phyloP scores from a whole-genome alignment of 1,140 invertebrate species.

The Rhizoglyphus robini region DNA sequence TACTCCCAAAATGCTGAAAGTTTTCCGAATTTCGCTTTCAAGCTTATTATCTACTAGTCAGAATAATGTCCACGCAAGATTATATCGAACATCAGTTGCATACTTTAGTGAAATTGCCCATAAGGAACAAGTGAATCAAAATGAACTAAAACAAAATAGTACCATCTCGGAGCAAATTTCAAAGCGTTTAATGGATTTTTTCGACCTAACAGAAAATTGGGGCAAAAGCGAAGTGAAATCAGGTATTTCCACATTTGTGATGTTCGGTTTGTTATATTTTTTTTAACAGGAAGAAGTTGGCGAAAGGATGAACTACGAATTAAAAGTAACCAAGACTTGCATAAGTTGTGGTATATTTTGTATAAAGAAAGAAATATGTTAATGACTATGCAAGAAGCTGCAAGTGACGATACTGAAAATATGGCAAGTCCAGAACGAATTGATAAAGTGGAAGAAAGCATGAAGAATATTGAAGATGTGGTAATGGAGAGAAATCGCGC shows the following conservation, averaged over 20 bases:
- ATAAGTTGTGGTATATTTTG: constrained; percentile 93
- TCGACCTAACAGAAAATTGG: constrained; percentile 79
- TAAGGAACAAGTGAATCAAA: neutral
- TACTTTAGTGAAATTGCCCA: neutral
- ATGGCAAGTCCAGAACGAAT: constrained; percentile 89
- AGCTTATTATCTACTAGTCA: too few relatives aligned
- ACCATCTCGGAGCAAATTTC: neutral
- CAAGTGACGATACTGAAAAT: constrained; percentile 47
- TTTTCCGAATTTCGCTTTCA: too few relatives aligned
- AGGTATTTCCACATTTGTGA: constrained; percentile 34
- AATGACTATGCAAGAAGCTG: constrained; percentile 82
- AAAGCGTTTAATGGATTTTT: constrained; percentile 65
- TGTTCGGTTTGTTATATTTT: constrained; percentile 1
- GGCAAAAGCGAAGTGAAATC: constrained; percentile 55
- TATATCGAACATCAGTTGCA: neutral
- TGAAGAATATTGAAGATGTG: constrained; percentile 83
- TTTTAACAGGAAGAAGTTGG: constrained; percentile 60
- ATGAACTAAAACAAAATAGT: too few relatives aligned
- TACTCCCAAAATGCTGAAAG: too few relatives aligned
- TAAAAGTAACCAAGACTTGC: constrained; percentile 89
- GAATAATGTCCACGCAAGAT: too few relatives aligned
- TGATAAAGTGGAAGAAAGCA: constrained; percentile 85
- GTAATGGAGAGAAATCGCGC: constrained; percentile 83
- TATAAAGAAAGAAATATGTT: constrained; percentile 96
- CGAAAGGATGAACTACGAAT: constrained; percentile 74